phyloP scores from a whole-genome alignment of 2,888 invertebrate genomes.

The Ypsolopha scabrella region DNA sequence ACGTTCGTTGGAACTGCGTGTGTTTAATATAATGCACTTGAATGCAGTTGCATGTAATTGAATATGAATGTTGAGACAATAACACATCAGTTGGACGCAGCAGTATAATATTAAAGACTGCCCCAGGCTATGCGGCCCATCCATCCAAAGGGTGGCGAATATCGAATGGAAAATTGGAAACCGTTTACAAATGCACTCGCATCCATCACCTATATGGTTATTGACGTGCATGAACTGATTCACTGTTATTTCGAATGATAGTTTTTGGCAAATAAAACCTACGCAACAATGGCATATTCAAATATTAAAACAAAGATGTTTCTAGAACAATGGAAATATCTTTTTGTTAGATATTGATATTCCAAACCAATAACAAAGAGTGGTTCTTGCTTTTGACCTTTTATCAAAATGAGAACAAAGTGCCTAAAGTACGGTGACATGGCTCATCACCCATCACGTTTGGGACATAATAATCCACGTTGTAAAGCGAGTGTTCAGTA shows the following conservation, averaged over 20 bases:
- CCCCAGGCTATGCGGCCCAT: constrained; percentile 10
- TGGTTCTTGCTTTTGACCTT: no score
- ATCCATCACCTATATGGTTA: constrained; percentile 24
- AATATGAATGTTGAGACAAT: background rate
- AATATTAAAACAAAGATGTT: no score
- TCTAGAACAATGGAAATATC: no score
- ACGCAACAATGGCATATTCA: no score
- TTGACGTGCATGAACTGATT: constrained; percentile 30
- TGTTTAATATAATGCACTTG: background rate
- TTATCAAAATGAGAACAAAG: no score
- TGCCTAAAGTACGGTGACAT: no score
- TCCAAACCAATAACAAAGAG: no score
- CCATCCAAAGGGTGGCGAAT: background rate
- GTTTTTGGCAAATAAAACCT: no score
- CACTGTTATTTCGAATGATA: background rate
- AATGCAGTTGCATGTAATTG: background rate
- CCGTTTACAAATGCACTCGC: constrained; percentile 1
- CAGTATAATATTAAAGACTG: constrained; percentile 3
- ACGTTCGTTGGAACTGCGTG: background rate
- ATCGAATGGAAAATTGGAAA: background rate
- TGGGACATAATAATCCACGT: no score
- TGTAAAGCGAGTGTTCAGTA: no score
- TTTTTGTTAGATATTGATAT: no score
- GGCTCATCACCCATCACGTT: no score
- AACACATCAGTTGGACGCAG: background rate